A percentile compares a stretch with the other conserved stretches of the same genome.
Conservation (phyloP, 2,113 vertebrate genomes). For the Ceyx melanurus region DNA sequence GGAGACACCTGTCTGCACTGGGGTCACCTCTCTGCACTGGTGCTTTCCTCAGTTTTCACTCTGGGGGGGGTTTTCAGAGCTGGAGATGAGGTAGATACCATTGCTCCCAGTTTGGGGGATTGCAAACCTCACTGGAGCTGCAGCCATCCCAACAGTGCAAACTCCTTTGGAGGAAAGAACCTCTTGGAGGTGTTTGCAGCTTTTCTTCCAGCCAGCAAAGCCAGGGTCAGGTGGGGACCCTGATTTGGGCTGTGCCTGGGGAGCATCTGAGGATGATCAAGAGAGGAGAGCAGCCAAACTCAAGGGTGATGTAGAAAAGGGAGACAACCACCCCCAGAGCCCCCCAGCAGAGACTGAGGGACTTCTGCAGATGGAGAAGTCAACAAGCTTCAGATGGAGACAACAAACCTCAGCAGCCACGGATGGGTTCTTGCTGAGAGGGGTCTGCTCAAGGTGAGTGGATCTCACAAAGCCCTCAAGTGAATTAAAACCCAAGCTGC, state of each 20-base stretch:
- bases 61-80: not conserved
- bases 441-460: not conserved
- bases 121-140: not conserved
- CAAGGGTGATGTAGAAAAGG: not conserved
- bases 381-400: not conserved
- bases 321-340: not conserved
- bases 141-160: not conserved
- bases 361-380: too few relatives aligned
- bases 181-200: not conserved
- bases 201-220: not conserved
- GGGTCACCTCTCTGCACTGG: not conserved
- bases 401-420: not conserved
- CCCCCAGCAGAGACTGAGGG: not conserved
- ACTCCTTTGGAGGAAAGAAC: not conserved
- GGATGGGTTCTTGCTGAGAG: not conserved
- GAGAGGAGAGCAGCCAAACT: not conserved
- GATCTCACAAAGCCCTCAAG: not conserved
- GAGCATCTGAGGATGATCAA: not conserved
- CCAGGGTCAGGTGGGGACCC: not conserved
- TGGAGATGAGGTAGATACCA: accelerated
- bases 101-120: not conserved
- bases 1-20: too few relatives aligned
- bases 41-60: not conserved
- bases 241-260: not conserved
- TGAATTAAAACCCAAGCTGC: not conserved